A percentile compares a stretch with the other conserved stretches of the same genome.
phyloP scores from a whole-genome alignment of 2,113 vertebrate genomes.

The Diadophis punctatus region DNA sequence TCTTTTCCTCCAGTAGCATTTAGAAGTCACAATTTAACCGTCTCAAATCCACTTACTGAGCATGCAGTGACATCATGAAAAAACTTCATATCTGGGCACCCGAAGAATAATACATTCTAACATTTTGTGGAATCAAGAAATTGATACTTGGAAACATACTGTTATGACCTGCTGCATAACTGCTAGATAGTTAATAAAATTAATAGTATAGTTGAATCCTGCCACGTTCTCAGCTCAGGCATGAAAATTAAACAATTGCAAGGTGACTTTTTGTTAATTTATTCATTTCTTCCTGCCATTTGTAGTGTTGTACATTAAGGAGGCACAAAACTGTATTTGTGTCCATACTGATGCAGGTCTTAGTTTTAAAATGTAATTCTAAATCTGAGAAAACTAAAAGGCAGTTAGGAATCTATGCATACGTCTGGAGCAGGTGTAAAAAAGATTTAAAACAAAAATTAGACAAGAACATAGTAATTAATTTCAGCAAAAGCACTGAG shows the following conservation, averaged over 20 bases:
- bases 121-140: background rate
- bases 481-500: background rate
- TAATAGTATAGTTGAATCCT: background rate
- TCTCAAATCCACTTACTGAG: conserved; percentile 41
- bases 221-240: background rate
- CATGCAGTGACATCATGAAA: background rate
- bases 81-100: background rate
- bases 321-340: background rate
- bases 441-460: conserved; percentile 36
- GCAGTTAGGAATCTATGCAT: conserved; percentile 59
- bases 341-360: background rate
- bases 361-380: background rate
- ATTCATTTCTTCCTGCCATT: background rate
- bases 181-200: background rate
- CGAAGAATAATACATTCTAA: background rate
- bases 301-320: background rate
- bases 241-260: background rate
- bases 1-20: background rate
- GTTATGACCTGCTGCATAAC: background rate
- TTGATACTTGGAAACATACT: conserved; percentile 32
- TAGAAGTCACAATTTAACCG: background rate
- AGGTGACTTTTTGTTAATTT: background rate
- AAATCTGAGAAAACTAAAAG: conserved; percentile 41
- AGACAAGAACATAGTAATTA: background rate
- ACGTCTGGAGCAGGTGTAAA: conserved; percentile 58